Base-by-base conservation (phyloP, 1,140 invertebrate genomes). In the Lasioglossum baleicum region DNA sequence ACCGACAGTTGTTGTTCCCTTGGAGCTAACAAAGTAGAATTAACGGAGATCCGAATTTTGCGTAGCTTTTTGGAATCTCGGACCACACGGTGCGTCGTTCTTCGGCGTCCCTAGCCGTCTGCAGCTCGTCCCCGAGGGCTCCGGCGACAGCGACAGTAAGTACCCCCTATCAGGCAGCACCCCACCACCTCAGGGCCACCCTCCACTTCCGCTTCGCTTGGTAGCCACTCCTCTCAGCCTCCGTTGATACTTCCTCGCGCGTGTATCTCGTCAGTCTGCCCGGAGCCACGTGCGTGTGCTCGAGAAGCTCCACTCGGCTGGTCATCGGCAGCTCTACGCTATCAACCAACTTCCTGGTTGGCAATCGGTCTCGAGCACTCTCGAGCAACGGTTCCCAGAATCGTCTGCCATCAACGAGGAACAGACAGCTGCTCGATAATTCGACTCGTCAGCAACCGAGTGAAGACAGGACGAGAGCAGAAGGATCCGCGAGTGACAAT, bases 181-280 rank as follows among this genome's bases (percentile, higher is more conserved):
- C 75, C 84, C 84, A 83, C 83, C 72, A 75, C 58, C 5, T 67
- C 80, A 75, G 84, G 82, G 83, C 82, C 85, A 81, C 78, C 85
- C 82, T 86, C 85, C 85, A 84, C 85, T 86, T 87, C 85, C 85
- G 85, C 67, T 80, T 84, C 67, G 74, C 74, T 85, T 66, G 75
- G 72, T 83, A 84, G 84, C 85, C 83, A 83, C 85, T 86, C 85
- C 85, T 83, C 82, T 87, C 85, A 73, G 70, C 77, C 85, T 87
- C 79, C 79, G 85, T 85, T 85, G 85, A 87, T 87, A 87, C 82
- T 87, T 87, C 82, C 85, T 87, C 71, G 83, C 80, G 83, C 81
- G 82, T 86, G 84, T 87, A 86, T 86, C 85, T 87, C 85, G 81
- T 84, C 85, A 87, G 85, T 87, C 85, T 85, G 84, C 77, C 67